Evolutionary conservation across 2,888 invertebrate species (phyloP), one percentile per base, ranked within the genome.

Genomic region (Helleia helle): DNA sequence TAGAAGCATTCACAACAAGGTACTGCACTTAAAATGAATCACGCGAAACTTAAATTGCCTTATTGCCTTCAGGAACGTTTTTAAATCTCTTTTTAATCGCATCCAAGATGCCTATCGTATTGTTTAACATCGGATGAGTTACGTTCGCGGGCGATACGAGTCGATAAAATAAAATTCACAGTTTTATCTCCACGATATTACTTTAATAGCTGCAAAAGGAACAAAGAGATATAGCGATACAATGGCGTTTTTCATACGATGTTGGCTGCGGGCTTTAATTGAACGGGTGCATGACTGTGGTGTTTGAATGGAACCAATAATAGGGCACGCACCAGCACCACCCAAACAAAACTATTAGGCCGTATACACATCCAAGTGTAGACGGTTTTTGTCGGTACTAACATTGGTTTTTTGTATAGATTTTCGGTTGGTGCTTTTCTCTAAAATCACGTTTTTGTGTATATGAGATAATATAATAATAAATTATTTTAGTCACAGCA

Each of bases 171-270:
- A 58, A 70, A 73, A 71, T 71, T 66, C 61, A 66, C 58, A 54
- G 59, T 66, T 69, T 73, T 71, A 66, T 72, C 73, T 70, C 54
- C 34, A 60, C 53, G 56, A 69, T 66, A 75, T 70, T 68, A 65
- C 69, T 73, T 75, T 77, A 76, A 81, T 79, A 75, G 73, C 75
- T 63, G 62, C 62, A 77, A 75, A 70, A 68, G 52, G 56, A 74
- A 73, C 66, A 63, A 49, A 46, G 55, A 58, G 64, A 64, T 71
- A 56, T 65, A 64, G 52, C 65, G 62, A 71, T 71, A 66, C 67
- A 64, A 62, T 60, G 59, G 47, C 18, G 37, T 58, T 69, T 62
- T 74, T 68, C 59, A 58, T 65, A 51, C 56, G 51, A 71, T 62
- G 68, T 66, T 66, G 62, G 70, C 70, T 67, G 59, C 62, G 61